Percentiles rank a stretch among this genome's conserved stretches.
phyloP scores from a whole-genome alignment of 2,888 invertebrate species.

The Matsumyia berberina region DNA sequence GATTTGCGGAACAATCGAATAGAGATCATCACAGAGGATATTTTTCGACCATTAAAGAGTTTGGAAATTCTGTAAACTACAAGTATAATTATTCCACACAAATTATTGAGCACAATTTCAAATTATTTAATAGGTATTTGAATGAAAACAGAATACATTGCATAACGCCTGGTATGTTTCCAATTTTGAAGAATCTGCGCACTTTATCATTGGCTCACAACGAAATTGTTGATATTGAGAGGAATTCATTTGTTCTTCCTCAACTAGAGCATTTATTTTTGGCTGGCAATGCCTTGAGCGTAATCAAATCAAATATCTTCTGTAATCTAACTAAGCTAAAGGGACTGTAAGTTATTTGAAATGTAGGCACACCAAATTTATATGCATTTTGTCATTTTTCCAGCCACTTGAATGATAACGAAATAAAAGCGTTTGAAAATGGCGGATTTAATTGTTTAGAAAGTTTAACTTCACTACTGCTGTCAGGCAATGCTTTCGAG shows the following conservation, averaged over 20 bases:
- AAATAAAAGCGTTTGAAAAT: constrained; percentile 83
- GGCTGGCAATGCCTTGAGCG: constrained; percentile 84
- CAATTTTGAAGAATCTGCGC: constrained; percentile 81
- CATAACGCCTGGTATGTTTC: constrained; percentile 82
- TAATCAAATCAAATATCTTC: constrained; percentile 84
- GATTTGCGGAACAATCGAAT: constrained; percentile 85
- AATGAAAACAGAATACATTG: constrained; percentile 84
- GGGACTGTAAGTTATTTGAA: constrained; percentile 81
- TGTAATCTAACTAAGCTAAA: constrained; percentile 84
- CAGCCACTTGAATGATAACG: constrained; percentile 85
- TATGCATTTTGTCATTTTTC: constrained; percentile 65
- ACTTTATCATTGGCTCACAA: constrained; percentile 85
- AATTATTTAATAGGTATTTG: constrained; percentile 80
- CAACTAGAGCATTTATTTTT: constrained; percentile 85
- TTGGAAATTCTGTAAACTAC: constrained; percentile 84
- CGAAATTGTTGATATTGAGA: constrained; percentile 80
- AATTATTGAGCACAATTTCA: background rate
- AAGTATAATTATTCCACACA: constrained; percentile 78
- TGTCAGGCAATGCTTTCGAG: constrained; percentile 82
- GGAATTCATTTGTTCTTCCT: constrained; percentile 82
- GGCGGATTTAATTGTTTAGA: constrained; percentile 84
- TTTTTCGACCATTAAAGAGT: constrained; percentile 83
- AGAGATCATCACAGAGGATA: constrained; percentile 81
- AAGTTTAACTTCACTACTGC: constrained; percentile 84
- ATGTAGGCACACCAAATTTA: background rate